Evolutionary conservation across 2,113 vertebrate genomes (phyloP).

Genomic region (Psittacus erithacus): DNA sequence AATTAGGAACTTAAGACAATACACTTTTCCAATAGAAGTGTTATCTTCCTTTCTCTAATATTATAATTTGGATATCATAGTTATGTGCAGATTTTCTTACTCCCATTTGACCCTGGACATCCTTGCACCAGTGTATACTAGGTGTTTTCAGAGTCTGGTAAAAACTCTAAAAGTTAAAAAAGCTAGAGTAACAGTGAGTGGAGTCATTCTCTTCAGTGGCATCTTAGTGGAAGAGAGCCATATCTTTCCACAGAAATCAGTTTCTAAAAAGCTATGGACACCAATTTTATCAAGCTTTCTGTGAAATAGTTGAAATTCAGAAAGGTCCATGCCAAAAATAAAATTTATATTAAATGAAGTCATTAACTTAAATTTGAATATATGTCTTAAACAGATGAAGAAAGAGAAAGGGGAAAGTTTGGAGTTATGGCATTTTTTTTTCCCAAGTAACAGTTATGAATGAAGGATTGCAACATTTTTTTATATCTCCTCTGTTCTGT

Average conservation of each 20-base stretch:
- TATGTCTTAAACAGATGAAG: background rate
- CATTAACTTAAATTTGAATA: background rate
- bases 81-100: background rate
- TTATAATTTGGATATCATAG: background rate
- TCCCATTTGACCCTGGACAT: background rate
- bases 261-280: background rate
- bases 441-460: background rate
- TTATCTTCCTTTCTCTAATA: background rate
- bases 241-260: background rate
- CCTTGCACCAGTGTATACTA: background rate
- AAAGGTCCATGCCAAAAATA: background rate
- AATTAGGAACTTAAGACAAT: background rate
- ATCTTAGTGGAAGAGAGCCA: background rate
- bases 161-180: background rate
- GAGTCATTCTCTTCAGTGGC: background rate
- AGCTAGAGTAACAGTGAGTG: background rate
- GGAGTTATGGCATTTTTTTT: background rate
- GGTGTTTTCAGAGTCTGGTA: background rate
- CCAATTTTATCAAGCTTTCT: background rate
- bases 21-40: background rate
- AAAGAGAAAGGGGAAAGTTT: fast-evolving
- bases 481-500: background rate
- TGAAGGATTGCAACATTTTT: background rate
- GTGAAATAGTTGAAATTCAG: background rate
- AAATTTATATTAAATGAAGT: background rate